phyloP scores from a whole-genome alignment of 2,113 vertebrate genomes.

The Indri indri region DNA sequence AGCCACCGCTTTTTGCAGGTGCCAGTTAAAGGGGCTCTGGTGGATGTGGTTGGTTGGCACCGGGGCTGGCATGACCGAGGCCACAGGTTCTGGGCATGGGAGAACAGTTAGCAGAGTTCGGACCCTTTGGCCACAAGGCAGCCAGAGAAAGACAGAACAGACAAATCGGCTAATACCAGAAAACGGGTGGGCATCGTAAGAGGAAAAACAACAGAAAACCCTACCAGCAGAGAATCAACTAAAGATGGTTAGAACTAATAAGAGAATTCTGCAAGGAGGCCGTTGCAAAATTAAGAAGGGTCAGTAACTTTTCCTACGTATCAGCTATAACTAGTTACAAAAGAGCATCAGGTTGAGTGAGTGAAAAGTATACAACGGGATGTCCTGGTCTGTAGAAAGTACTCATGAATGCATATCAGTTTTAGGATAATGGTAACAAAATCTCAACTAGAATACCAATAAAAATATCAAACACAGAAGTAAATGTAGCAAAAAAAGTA shows the following conservation, averaged over 20 bases:
- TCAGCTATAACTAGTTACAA: background rate
- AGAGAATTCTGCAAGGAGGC: background rate
- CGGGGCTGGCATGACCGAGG: background rate
- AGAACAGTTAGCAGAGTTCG: background rate
- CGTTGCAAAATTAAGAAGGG: background rate
- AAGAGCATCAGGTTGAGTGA: background rate
- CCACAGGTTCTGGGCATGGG: no score
- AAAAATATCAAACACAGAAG: background rate
- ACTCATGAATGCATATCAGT: background rate
- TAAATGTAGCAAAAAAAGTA: background rate
- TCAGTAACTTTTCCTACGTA: background rate
- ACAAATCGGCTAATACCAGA: background rate
- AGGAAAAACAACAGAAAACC: background rate
- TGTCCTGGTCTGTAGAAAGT: background rate
- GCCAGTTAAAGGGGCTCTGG: background rate
- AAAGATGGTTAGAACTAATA: background rate
- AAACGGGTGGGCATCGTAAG: background rate
- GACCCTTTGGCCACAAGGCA: background rate
- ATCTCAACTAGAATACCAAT: background rate
- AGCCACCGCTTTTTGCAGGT: background rate
- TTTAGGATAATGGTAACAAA: background rate
- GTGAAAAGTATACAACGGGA: background rate
- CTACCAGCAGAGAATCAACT: background rate
- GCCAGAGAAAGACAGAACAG: accelerated
- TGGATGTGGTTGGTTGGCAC: background rate